Percentiles rank a stretch among this genome's conserved stretches.
Evolutionary conservation across 2,888 invertebrate species (phyloP).

Genomic region (Drosophila merina): DNA sequence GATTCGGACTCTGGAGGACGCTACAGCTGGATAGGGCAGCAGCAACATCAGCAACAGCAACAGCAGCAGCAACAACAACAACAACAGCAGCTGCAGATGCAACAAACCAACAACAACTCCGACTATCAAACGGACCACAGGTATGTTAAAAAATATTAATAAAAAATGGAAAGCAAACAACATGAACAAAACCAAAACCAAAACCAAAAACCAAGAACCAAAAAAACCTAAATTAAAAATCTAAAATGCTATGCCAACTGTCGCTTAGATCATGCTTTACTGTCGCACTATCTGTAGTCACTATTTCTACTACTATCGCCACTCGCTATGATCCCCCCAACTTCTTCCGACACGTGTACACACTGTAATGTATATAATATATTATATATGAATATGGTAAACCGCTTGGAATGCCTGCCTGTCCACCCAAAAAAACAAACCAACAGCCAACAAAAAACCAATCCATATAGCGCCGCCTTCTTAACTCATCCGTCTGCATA

Average conservation of each 20-base stretch:
- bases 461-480: constrained; percentile 16
- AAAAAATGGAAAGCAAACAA: constrained; percentile 10
- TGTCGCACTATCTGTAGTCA: constrained; percentile 71
- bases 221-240: constrained; percentile 29
- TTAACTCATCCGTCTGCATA: constrained; percentile 30
- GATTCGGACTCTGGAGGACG: constrained; percentile 57
- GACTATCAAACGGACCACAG: constrained; percentile 74
- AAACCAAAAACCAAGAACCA: constrained; percentile 6
- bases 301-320: constrained; percentile 30
- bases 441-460: not conserved
- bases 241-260: constrained; percentile 63
- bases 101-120: constrained; percentile 63
- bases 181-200: not conserved
- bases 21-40: constrained; percentile 64
- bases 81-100: not conserved
- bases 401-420: constrained; percentile 35
- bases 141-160: constrained; percentile 54
- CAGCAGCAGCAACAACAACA: constrained; percentile 6
- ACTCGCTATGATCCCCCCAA: constrained; percentile 14
- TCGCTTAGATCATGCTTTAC: constrained; percentile 74
- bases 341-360: constrained; percentile 31
- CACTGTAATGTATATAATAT: not conserved
- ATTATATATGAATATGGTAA: constrained; percentile 15
- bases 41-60: constrained; percentile 14
- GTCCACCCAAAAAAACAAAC: constrained; percentile 8